Evolutionary conservation across 2,113 vertebrate species (phyloP).

Genomic region (Echinops telfairi): DNA sequence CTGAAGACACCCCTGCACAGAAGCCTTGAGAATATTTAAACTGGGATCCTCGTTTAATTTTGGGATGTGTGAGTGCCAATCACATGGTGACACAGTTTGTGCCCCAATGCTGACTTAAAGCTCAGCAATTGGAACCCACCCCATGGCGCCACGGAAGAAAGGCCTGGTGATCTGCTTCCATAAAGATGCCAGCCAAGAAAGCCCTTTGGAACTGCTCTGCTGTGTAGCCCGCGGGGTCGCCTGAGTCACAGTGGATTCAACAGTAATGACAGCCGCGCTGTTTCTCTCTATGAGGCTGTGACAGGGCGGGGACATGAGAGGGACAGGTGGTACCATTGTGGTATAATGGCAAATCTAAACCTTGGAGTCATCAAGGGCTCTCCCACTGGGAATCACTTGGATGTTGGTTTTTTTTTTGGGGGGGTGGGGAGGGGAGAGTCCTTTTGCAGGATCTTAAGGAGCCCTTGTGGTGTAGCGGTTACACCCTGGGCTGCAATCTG

Average conservation of each 20-base stretch:
- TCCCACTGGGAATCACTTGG: not conserved
- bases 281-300: not conserved
- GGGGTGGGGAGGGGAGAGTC: too few relatives aligned
- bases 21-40: constrained; percentile 21
- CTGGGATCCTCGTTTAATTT: constrained; percentile 38
- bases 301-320: fast-evolving
- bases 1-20: not conserved
- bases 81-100: not conserved
- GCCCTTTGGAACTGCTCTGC: not conserved
- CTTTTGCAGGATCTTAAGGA: too few relatives aligned
- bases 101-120: not conserved
- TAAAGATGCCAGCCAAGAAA: not conserved
- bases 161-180: not conserved
- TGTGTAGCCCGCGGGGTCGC: not conserved
- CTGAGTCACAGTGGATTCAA: not conserved
- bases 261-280: not conserved
- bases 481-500: too few relatives aligned
- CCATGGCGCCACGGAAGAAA: not conserved
- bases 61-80: not conserved
- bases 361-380: not conserved
- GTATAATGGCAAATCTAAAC: not conserved
- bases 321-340: fast-evolving
- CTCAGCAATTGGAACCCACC: not conserved
- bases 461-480: too few relatives aligned
- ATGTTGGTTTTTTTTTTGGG: too few relatives aligned